Base-by-base conservation (phyloP, 2,797 vertebrate genomes). In the Fistularia tabacaria region DNA sequence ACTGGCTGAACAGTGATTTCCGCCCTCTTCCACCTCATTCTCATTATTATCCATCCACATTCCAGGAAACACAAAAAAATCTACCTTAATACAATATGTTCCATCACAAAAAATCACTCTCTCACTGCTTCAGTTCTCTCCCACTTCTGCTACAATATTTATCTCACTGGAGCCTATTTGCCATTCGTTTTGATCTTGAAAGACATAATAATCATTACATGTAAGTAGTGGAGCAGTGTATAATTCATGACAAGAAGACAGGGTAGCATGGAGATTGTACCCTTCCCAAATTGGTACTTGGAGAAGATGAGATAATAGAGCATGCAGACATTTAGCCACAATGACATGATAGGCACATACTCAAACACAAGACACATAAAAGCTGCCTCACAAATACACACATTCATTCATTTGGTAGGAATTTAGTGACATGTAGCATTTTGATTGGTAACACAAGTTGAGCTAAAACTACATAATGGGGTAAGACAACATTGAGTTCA, bases 181-280 rank as follows among this genome's bases (percentile, higher is more conserved):
- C 66, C 51, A 77, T 83, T 80, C 73, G 59, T 81, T 82, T 76
- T 80, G 67, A 84, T 84, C 77, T 83, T 69, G 64, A 73, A 78
- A 85, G 71, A 78, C 70, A 69, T 54, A 64, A 72, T 79, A 66
- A 79, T 84, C 73, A 80, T 83, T 81, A 81, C 72, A 84, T 78
- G 77, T 73, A 76, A 71, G 63, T 51, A 56, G 64, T 64, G 66
- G 53, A 80, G 57, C 64, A 62, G 77, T 73, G 77, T 78, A 81
- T 84, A 74, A 81, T 79, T 66, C 81, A 78, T 78, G 41, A 50
- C 38, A 55, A 66, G 66, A 70, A 60, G 69, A 80, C 57, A 9
- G 57, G 40, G 57, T 69, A 69, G 66, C 68, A 71, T 51, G 54
- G 36, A 61, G 57, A 66, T 65, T 50, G 69, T 71, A 54, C 53